Percentiles rank a stretch among this genome's conserved stretches.
These are phyloP conservation scores for Lacerta bilineata DNA, from an alignment of 2,797 vertebrate genomes.

Conservation along the genomic window DNA sequence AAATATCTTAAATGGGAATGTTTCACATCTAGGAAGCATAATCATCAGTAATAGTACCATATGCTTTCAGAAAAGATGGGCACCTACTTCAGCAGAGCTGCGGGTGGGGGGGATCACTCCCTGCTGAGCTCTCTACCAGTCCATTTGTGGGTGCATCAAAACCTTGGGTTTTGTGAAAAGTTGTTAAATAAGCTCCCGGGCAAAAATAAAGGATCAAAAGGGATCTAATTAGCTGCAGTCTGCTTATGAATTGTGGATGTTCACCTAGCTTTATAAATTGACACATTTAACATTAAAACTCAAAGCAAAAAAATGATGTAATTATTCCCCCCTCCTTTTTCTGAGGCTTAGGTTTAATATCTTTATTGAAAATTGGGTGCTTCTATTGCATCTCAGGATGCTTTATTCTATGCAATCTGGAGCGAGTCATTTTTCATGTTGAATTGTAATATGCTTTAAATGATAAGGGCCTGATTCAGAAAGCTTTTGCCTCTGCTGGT, in stretches of 20 bases:
- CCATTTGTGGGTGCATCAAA: conserved; percentile 56
- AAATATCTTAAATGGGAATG: conserved; percentile 26
- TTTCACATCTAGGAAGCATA: not conserved
- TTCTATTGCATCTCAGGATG: conserved; percentile 76
- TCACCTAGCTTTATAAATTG: conserved; percentile 79
- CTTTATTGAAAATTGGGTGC: conserved; percentile 74
- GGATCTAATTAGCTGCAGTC: conserved; percentile 76
- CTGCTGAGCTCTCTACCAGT: conserved; percentile 34
- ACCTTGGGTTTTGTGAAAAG: conserved; percentile 72
- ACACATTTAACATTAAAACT: conserved; percentile 77
- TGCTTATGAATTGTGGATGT: conserved; percentile 73
- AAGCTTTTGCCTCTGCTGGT: conserved; percentile 42
- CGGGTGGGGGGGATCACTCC: not conserved
- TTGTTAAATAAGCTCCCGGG: conserved; percentile 76
- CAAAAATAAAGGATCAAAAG: conserved; percentile 78
- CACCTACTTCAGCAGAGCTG: conserved; percentile 21
- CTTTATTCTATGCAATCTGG: conserved; percentile 76
- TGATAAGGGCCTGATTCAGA: conserved; percentile 75
- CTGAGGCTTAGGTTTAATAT: conserved; percentile 77
- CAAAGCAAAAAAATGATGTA: conserved; percentile 76
- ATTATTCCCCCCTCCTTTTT: conserved; percentile 70
- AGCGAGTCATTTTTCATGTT: conserved; percentile 76
- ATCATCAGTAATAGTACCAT: not conserved
- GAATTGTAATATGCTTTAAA: conserved; percentile 76
- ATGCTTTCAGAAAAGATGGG: not conserved